Conservation (phyloP, 2,888 invertebrate species). For the Neocrepidodera transversa region DNA sequence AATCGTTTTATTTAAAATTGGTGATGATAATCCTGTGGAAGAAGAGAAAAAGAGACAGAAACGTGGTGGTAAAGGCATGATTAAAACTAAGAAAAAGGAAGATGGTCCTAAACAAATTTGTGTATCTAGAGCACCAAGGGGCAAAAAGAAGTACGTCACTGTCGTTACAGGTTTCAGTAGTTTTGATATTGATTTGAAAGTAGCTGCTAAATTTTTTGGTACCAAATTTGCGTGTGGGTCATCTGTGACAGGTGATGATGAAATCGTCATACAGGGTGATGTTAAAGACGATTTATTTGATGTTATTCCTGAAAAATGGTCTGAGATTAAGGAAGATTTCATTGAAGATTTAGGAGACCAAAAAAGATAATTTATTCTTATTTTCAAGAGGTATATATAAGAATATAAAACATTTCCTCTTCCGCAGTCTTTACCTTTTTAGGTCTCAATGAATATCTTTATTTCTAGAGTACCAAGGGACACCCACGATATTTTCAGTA, state of each 20-base stretch:
- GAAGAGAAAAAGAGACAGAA: slow-evolving; percentile 97
- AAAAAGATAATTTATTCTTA: slow-evolving; percentile 72
- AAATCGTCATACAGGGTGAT: slow-evolving; percentile 99
- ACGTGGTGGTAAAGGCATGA: slow-evolving; percentile 94
- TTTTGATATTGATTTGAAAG: slow-evolving; percentile 97
- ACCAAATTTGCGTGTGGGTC: slow-evolving; percentile 99
- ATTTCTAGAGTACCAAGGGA: too few relatives aligned
- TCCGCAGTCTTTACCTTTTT: too few relatives aligned
- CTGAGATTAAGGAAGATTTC: slow-evolving; percentile 91
- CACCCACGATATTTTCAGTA: too few relatives aligned
- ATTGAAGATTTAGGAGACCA: slow-evolving; percentile 93
- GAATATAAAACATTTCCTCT: slow-evolving; percentile 18
- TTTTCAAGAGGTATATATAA: slow-evolving; percentile 12
- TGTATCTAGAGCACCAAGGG: slow-evolving; percentile 89
- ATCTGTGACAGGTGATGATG: slow-evolving; percentile 98
- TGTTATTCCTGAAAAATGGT: slow-evolving; percentile 98
- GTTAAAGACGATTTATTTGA: slow-evolving; percentile 98
- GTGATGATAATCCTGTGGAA: slow-evolving; percentile 74
- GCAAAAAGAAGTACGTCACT: slow-evolving; percentile 98
- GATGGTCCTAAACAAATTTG: slow-evolving; percentile 86
- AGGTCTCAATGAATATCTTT: too few relatives aligned
- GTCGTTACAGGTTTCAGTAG: slow-evolving; percentile 95
- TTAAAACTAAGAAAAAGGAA: slow-evolving; percentile 94
- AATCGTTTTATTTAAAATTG: too few relatives aligned
- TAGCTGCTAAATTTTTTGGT: slow-evolving; percentile 97